Percentiles rank a stretch among this genome's conserved stretches.
Evolutionary conservation across 2,888 invertebrate species (phyloP).

Genomic region (Malthinus flaveolus): DNA sequence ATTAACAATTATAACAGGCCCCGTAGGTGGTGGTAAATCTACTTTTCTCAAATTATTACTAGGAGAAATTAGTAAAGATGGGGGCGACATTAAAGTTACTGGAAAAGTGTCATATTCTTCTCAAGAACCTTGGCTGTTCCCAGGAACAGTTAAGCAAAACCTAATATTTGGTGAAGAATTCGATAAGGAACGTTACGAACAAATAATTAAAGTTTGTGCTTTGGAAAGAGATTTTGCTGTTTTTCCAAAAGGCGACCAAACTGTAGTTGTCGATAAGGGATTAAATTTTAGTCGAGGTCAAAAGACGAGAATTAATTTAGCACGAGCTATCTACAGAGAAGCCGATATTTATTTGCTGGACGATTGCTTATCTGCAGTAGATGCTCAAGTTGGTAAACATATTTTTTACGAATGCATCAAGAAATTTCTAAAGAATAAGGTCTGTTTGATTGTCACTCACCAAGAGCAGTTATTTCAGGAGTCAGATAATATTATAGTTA

Average conservation of each 20-base stretch:
- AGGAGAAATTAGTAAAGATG: slow-evolving; percentile 67
- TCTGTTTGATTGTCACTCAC: slow-evolving; percentile 66
- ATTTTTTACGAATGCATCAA: slow-evolving; percentile 71
- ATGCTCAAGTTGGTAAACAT: slow-evolving; percentile 70
- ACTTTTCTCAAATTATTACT: slow-evolving; percentile 59
- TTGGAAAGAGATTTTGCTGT: slow-evolving; percentile 68
- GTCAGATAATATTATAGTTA: slow-evolving; percentile 57
- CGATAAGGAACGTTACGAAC: slow-evolving; percentile 59
- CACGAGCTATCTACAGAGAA: slow-evolving; percentile 70
- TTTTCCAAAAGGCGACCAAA: slow-evolving; percentile 72
- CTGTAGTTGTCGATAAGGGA: slow-evolving; percentile 77
- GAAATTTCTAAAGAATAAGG: slow-evolving; percentile 58
- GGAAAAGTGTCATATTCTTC: slow-evolving; percentile 63
- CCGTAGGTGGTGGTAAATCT: slow-evolving; percentile 66
- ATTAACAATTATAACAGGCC: slow-evolving; percentile 60
- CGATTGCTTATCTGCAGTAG: slow-evolving; percentile 78
- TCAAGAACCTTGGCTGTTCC: slow-evolving; percentile 64
- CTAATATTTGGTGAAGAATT: slow-evolving; percentile 70
- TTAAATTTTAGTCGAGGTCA: slow-evolving; percentile 79
- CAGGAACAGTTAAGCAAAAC: slow-evolving; percentile 68
- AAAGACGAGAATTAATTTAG: slow-evolving; percentile 75
- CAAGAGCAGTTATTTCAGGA: slow-evolving; percentile 62
- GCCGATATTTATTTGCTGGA: slow-evolving; percentile 77
- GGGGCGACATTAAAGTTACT: slow-evolving; percentile 65
- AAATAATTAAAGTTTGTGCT: slow-evolving; percentile 65